phyloP scores from a whole-genome alignment of 2,797 vertebrate genomes.

The Danio choprae region DNA sequence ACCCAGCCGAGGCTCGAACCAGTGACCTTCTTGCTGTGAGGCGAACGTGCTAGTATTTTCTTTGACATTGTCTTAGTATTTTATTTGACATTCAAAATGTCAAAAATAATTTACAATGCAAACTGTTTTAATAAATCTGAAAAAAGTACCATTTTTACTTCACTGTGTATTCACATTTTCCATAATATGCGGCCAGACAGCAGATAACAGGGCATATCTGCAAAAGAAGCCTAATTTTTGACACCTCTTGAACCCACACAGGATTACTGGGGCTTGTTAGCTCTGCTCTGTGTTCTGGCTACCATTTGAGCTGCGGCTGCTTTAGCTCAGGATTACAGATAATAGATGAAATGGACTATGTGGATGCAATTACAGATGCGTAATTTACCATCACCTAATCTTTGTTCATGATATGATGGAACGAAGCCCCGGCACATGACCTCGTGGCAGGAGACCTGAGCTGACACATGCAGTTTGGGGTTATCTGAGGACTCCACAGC shows the following conservation, averaged over 20 bases:
- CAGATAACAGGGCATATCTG: background rate
- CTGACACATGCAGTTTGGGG: slow-evolving; percentile 6
- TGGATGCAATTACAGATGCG: slow-evolving; percentile 38
- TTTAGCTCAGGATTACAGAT: slow-evolving; percentile 27
- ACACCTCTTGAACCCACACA: slow-evolving; percentile 13
- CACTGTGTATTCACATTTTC: background rate
- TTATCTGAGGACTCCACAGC: slow-evolving; percentile 9
- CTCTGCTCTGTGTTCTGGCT: background rate
- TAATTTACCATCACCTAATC: slow-evolving; percentile 38
- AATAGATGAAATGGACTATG: slow-evolving; percentile 28
- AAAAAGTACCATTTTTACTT: background rate
- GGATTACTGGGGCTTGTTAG: slow-evolving; percentile 10
- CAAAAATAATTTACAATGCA: no score
- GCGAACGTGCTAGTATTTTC: no score
- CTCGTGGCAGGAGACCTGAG: slow-evolving; percentile 4
- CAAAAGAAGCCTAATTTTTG: background rate
- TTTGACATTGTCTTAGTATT: no score
- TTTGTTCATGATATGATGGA: slow-evolving; percentile 30
- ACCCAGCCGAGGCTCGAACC: no score
- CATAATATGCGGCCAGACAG: background rate
- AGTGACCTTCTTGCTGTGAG: no score
- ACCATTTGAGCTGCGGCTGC: background rate
- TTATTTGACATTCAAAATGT: no score
- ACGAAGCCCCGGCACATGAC: background rate
- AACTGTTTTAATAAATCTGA: no score